Conservation (phyloP, 1,140 invertebrate genomes). For the Neoseiulus cucumeris region DNA sequence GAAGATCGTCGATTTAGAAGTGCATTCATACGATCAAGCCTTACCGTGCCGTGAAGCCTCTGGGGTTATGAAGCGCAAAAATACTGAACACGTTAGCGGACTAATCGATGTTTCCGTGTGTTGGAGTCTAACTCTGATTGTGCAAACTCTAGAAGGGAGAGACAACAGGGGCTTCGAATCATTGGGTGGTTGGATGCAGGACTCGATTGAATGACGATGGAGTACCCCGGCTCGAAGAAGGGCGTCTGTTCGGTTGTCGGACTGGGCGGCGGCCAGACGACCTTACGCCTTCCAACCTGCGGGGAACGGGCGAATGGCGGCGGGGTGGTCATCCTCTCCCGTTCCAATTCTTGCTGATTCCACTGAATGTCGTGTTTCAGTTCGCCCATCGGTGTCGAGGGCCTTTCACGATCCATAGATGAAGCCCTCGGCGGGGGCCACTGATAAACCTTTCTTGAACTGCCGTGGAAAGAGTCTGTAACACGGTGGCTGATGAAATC, state of each 20-base stretch:
- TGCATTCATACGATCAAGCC: too few species aligned
- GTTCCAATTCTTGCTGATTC: background rate
- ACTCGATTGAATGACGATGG: background rate
- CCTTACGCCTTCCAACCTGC: background rate
- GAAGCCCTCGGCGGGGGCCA: background rate
- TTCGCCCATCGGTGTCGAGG: background rate
- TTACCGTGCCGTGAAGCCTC: too few species aligned
- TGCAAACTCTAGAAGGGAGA: too few species aligned
- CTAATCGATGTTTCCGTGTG: too few species aligned
- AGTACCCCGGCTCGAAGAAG: background rate
- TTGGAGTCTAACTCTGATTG: too few species aligned
- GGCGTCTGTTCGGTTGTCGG: background rate
- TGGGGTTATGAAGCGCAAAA: too few species aligned
- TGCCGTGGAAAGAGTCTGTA: constrained; percentile 9
- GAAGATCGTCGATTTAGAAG: too few species aligned
- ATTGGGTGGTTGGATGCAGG: too few species aligned
- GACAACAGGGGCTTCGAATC: too few species aligned
- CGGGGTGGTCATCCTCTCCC: background rate
- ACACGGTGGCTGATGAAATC: background rate
- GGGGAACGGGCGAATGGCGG: constrained; percentile 5
- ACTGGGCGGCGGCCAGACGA: constrained; percentile 2
- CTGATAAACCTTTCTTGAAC: constrained; percentile 4
- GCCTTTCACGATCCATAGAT: background rate
- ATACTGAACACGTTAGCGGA: too few species aligned
- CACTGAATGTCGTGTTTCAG: background rate